A percentile compares a stretch with the other conserved stretches of the same genome.
Evolutionary conservation across 2,888 invertebrate species (phyloP).

Genomic region (Nebria brevicollis): DNA sequence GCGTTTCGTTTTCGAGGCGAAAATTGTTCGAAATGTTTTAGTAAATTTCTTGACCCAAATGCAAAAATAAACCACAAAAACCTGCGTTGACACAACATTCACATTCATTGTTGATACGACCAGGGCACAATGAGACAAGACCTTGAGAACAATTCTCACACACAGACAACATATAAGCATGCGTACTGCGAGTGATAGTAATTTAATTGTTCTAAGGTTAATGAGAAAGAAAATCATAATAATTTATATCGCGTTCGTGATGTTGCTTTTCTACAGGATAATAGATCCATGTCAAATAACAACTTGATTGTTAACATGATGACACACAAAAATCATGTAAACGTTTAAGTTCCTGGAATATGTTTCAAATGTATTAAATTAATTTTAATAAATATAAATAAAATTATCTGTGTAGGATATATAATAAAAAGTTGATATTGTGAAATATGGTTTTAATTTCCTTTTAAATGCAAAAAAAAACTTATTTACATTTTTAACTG

Average conservation of each 20-base stretch:
- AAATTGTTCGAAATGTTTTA: too few relatives aligned
- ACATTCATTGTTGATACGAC: constrained; percentile 40
- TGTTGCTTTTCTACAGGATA: too few relatives aligned
- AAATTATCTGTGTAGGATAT: not conserved
- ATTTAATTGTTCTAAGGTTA: constrained; percentile 46
- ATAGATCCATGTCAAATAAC: too few relatives aligned
- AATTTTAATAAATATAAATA: too few relatives aligned
- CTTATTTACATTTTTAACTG: not conserved
- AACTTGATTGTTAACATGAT: too few relatives aligned
- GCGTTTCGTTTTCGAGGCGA: too few relatives aligned
- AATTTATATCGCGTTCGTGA: constrained; percentile 4
- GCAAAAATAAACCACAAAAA: not conserved
- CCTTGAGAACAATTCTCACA: constrained; percentile 39
- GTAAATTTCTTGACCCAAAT: constrained; percentile 31
- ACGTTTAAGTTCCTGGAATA: too few relatives aligned
- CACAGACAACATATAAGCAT: constrained; percentile 9
- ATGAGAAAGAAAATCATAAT: constrained; percentile 35
- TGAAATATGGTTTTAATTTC: not conserved
- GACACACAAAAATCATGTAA: too few relatives aligned
- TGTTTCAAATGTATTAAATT: too few relatives aligned
- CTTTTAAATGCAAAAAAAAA: not conserved
- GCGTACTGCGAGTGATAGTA: constrained; percentile 29
- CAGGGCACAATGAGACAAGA: constrained; percentile 23
- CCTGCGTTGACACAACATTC: constrained; percentile 10
- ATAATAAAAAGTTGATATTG: not conserved